Conservation (phyloP, 2,888 invertebrate species). For the Criorhina ranunculi region DNA sequence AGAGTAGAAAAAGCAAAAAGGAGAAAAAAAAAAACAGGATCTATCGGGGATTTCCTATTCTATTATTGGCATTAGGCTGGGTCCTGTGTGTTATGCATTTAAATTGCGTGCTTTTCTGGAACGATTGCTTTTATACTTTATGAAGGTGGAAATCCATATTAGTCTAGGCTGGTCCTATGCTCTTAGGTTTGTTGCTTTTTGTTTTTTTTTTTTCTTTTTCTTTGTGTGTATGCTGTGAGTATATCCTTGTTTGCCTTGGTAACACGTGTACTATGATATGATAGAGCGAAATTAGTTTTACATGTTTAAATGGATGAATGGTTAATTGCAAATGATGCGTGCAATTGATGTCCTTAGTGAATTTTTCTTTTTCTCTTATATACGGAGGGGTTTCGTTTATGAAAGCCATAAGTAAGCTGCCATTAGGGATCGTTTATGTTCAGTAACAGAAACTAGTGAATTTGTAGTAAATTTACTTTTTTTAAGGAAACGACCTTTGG, state of each 20-base stretch:
- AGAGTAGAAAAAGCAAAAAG: conserved; percentile 1
- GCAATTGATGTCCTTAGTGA: conserved; percentile 49
- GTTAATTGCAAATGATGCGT: conserved; percentile 72
- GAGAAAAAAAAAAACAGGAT: conserved; percentile 80
- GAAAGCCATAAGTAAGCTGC: conserved; percentile 38
- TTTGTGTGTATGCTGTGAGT: neutral
- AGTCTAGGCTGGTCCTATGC: conserved; percentile 52
- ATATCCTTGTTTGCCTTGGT: conserved; percentile 26
- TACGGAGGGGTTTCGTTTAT: conserved; percentile 46
- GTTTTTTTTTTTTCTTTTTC: conserved; percentile 3
- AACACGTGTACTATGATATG: conserved; percentile 49
- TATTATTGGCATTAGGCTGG: conserved; percentile 85
- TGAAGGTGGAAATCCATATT: conserved; percentile 76
- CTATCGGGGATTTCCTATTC: conserved; percentile 85
- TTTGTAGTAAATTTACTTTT: conserved; percentile 38
- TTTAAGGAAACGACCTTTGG: conserved; percentile 18
- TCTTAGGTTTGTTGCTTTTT: conserved; percentile 38
- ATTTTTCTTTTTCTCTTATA: neutral
- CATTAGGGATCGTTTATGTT: conserved; percentile 23
- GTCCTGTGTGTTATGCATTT: conserved; percentile 85
- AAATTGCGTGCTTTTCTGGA: conserved; percentile 85
- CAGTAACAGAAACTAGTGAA: neutral
- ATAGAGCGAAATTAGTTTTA: conserved; percentile 69
- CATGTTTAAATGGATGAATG: conserved; percentile 62
- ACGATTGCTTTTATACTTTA: conserved; percentile 76